Evolutionary conservation across 2,888 invertebrate species (phyloP).

Genomic region (Orchestes rusci): DNA sequence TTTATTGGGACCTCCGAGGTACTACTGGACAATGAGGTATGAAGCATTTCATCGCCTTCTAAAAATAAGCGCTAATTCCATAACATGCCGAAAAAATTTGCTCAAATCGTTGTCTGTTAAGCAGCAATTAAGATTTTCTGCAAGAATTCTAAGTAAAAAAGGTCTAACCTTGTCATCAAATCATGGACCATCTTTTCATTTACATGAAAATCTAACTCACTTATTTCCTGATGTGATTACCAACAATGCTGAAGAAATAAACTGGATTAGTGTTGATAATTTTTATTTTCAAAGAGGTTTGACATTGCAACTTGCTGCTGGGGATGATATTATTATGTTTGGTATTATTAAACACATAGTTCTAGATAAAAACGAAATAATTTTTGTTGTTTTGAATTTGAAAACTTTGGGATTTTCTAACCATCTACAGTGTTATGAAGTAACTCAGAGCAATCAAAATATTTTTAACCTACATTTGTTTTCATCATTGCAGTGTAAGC

Average conservation of each 20-base stretch:
- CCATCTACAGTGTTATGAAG: too few relatives aligned
- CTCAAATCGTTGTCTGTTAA: slow-evolving; percentile 10
- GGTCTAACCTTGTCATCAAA: too few relatives aligned
- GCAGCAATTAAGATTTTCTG: slow-evolving; percentile 3
- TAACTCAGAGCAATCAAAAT: too few relatives aligned
- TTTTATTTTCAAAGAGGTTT: not conserved
- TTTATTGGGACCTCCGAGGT: not conserved
- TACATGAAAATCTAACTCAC: not conserved
- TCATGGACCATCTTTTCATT: not conserved
- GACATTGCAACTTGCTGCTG: not conserved
- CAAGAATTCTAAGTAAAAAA: slow-evolving; percentile 5
- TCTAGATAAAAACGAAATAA: too few relatives aligned
- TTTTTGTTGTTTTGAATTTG: too few relatives aligned
- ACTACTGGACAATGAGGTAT: not conserved
- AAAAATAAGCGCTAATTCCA: slow-evolving; percentile 9
- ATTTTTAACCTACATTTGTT: too few relatives aligned
- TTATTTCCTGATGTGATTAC: not conserved
- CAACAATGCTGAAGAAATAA: not conserved
- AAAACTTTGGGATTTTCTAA: too few relatives aligned
- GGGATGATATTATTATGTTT: too few relatives aligned
- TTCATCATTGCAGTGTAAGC: too few relatives aligned
- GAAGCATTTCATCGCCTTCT: not conserved
- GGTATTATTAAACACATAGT: too few relatives aligned
- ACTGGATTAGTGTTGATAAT: not conserved
- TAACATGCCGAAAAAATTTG: not conserved